Evolutionary conservation across 2,797 vertebrate genomes (phyloP).

Genomic region (Channallabes apus): DNA sequence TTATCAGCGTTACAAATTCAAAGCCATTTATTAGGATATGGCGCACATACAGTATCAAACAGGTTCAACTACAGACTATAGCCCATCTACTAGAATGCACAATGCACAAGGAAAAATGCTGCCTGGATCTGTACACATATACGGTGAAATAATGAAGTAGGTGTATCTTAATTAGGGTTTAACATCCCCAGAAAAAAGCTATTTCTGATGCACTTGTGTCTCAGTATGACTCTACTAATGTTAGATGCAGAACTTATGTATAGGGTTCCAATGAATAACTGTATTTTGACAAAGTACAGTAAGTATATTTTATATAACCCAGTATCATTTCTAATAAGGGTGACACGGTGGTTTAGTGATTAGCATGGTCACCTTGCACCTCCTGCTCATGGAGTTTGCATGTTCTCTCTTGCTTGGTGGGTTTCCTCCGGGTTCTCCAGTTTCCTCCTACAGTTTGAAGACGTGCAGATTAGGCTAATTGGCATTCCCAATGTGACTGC

Average conservation of each 20-base stretch:
- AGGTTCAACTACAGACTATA: neutral
- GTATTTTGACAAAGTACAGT: neutral
- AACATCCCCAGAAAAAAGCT: neutral
- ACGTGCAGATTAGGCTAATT: no score
- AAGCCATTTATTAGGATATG: neutral
- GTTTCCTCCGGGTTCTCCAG: no score
- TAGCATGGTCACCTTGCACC: no score
- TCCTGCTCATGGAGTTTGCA: no score
- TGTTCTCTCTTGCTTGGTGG: no score
- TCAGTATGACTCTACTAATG: neutral
- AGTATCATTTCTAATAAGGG: no score
- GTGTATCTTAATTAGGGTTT: neutral
- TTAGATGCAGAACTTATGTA: neutral
- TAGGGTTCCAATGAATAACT: neutral
- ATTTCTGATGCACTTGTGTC: neutral
- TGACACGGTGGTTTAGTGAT: no score
- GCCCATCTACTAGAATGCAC: no score
- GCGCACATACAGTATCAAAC: neutral
- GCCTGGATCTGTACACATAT: neutral
- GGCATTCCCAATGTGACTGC: no score
- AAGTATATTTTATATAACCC: neutral
- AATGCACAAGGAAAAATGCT: neutral
- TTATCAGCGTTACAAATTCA: neutral
- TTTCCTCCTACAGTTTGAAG: no score
- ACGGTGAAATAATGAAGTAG: neutral